phyloP scores from a whole-genome alignment of 2,113 vertebrate species.

The Ceratotherium simum region DNA sequence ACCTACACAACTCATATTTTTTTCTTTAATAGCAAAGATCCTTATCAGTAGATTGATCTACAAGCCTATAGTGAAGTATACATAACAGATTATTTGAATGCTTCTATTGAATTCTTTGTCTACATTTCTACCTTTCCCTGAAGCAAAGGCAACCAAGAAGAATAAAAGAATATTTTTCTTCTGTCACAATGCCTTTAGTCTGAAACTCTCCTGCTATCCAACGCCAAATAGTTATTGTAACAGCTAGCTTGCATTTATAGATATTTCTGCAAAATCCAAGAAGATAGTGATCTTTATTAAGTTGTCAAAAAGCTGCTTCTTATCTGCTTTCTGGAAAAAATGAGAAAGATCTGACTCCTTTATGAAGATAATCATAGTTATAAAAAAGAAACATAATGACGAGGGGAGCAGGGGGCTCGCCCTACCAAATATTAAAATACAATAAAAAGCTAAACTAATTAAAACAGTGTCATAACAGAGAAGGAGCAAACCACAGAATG shows the following conservation, averaged over 20 bases:
- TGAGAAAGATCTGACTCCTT: not conserved
- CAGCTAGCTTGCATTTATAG: not conserved
- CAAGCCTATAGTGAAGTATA: not conserved
- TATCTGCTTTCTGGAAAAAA: not conserved
- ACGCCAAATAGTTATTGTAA: not conserved
- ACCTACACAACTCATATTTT: not conserved
- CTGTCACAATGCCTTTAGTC: not conserved
- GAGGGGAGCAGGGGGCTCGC: accelerated
- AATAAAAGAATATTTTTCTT: not conserved
- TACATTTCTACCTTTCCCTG: not conserved
- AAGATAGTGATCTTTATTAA: not conserved
- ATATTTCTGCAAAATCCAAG: not conserved
- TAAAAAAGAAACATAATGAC: not conserved
- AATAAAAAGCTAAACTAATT: not conserved
- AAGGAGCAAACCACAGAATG: not conserved
- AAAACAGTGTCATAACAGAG: not conserved
- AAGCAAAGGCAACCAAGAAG: not conserved
- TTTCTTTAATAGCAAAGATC: not conserved
- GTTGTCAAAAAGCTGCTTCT: not conserved
- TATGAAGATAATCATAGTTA: not conserved
- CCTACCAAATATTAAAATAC: not conserved
- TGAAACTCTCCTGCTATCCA: not conserved
- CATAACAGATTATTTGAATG: not conserved
- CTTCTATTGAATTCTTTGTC: not conserved
- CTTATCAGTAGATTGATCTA: not conserved